These are phyloP conservation scores for Neoniphon sammara DNA, from an alignment of 2,797 vertebrate genomes.

Conservation along the genomic window DNA sequence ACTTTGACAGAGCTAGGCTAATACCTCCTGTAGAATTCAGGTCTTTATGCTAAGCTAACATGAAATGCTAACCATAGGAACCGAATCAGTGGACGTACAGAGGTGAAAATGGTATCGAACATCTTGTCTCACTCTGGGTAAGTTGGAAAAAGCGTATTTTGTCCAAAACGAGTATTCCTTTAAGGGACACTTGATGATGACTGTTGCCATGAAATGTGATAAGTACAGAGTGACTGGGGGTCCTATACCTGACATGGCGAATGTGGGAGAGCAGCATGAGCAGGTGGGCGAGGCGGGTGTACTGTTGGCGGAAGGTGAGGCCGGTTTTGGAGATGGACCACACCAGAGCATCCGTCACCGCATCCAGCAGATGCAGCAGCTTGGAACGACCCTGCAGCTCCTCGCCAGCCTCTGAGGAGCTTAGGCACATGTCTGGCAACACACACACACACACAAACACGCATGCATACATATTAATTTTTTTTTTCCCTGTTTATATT, in stretches of 20 bases:
- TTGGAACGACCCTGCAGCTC: conserved; percentile 89
- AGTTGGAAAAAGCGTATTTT: too few relatives aligned
- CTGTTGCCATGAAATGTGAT: too few relatives aligned
- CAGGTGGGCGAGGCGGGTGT: conserved; percentile 91
- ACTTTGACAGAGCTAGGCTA: too few relatives aligned
- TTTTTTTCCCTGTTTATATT: too few relatives aligned
- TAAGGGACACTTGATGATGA: too few relatives aligned
- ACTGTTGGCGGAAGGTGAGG: conserved; percentile 90
- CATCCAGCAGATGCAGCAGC: conserved; percentile 88
- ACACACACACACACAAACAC: conserved; percentile 31
- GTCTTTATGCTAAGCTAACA: too few relatives aligned
- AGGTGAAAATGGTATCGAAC: too few relatives aligned
- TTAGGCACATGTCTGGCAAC: conserved; percentile 88
- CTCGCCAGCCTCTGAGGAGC: conserved; percentile 80
- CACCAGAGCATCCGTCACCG: conserved; percentile 92
- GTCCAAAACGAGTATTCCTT: too few relatives aligned
- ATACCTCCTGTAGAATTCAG: too few relatives aligned
- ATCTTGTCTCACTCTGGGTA: too few relatives aligned
- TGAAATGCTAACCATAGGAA: too few relatives aligned
- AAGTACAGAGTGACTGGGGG: background rate
- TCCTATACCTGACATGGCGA: conserved; percentile 89
- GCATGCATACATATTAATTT: background rate
- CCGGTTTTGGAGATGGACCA: conserved; percentile 94
- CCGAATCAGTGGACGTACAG: too few relatives aligned
- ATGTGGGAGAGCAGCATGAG: conserved; percentile 97